Percentiles rank a stretch among this genome's conserved stretches.
phyloP scores from a whole-genome alignment of 2,113 vertebrate species.

The Atrichornis clamosus region DNA sequence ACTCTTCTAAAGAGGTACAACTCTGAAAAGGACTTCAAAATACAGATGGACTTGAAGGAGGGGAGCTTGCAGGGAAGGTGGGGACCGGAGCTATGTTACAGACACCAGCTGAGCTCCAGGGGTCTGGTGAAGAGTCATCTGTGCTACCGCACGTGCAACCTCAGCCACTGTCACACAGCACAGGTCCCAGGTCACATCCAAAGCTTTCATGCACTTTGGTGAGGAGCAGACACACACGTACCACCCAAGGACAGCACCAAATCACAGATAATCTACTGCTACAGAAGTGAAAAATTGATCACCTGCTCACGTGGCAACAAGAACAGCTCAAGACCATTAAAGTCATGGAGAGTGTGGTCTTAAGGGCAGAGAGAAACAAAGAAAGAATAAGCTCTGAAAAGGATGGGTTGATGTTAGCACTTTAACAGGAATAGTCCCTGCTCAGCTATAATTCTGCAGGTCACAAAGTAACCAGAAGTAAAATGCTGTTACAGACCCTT shows the following conservation, averaged over 20 bases:
- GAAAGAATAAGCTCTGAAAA: background rate
- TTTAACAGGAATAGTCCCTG: background rate
- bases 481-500: background rate
- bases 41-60: background rate
- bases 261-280: background rate
- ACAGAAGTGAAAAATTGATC: background rate
- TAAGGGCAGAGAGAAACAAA: background rate
- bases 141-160: background rate
- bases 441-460: background rate
- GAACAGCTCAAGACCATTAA: background rate
- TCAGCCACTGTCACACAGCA: background rate
- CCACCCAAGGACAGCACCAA: background rate
- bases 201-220: background rate
- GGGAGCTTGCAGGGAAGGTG: background rate
- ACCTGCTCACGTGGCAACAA: background rate
- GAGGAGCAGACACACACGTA: background rate
- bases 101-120: background rate
- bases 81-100: accelerated
- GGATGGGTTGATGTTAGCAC: background rate
- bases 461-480: background rate
- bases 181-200: background rate
- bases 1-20: background rate
- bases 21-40: background rate
- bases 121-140: accelerated
- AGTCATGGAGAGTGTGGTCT: background rate